phyloP scores from a whole-genome alignment of 2,888 invertebrate species.

The Hypselothyrea guttata region DNA sequence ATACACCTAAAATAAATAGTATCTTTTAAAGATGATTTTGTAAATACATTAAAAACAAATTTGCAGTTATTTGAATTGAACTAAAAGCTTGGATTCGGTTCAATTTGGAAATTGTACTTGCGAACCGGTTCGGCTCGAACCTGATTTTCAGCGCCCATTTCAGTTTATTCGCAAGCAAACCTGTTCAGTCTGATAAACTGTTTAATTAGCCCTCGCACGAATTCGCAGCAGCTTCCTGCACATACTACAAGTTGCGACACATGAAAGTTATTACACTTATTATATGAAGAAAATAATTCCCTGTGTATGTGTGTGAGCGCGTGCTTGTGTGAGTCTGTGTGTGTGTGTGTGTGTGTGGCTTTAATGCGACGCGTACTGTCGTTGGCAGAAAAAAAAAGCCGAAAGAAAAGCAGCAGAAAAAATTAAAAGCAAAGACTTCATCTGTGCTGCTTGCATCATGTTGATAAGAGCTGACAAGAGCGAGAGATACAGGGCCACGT shows the following conservation, averaged over 20 bases:
- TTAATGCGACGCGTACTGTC: constrained; percentile 24
- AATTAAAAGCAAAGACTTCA: constrained; percentile 78
- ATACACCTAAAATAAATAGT: too few species aligned
- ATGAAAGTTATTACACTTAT: constrained; percentile 78
- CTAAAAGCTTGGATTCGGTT: too few species aligned
- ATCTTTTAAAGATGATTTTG: too few species aligned
- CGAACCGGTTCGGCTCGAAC: too few species aligned
- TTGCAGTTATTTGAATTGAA: too few species aligned
- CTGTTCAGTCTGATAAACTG: background rate
- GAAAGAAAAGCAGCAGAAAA: constrained; percentile 23
- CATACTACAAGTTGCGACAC: constrained; percentile 57
- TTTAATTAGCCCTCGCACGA: constrained; percentile 29
- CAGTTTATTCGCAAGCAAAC: too few species aligned
- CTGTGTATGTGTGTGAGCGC: constrained; percentile 45
- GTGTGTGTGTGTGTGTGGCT: constrained; percentile 10
- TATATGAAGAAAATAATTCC: constrained; percentile 77
- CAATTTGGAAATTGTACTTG: too few species aligned
- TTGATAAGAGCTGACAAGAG: constrained; percentile 63
- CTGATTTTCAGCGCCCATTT: too few species aligned
- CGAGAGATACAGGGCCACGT: too few species aligned
- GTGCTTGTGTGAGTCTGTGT: too few species aligned
- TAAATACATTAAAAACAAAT: too few species aligned
- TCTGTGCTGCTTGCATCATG: constrained; percentile 69
- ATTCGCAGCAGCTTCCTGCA: constrained; percentile 31
- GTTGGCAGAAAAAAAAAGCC: constrained; percentile 28